Evolutionary conservation across 2,797 vertebrate genomes (phyloP).

Genomic region (Triplophysa yarkandensis): DNA sequence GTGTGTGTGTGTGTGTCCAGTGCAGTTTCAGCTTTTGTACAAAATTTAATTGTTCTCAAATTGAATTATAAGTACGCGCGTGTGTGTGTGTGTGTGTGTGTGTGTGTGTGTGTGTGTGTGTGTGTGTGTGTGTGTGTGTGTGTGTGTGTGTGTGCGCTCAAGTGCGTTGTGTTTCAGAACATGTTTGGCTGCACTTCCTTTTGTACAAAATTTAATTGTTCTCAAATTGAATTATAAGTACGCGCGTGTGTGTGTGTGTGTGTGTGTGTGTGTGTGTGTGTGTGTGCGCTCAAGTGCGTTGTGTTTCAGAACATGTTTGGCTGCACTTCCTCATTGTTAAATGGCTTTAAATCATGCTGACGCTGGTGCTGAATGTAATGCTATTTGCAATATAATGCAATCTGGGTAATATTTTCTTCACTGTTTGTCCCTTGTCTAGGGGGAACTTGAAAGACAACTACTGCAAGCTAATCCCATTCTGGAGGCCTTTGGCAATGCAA

Average conservation of each 20-base stretch:
- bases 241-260: constrained; percentile 1
- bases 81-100: constrained; percentile 23
- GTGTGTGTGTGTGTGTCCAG: constrained; percentile 1
- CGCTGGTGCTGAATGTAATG: constrained; percentile 25
- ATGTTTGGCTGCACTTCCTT: constrained; percentile 7
- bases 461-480: constrained; percentile 90
- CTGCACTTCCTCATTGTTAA: not conserved
- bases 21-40: not conserved
- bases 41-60: not conserved
- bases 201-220: not conserved
- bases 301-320: constrained; percentile 16
- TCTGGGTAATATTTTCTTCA: not conserved
- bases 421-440: constrained; percentile 67
- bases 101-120: constrained; percentile 14
- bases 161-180: constrained; percentile 15
- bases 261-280: constrained; percentile 7
- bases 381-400: not conserved
- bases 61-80: too few relatives aligned
- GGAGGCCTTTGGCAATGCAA: constrained; percentile 89
- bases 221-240: not conserved
- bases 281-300: too few relatives aligned
- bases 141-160: constrained; percentile 8
- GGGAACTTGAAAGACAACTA: constrained; percentile 87
- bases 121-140: constrained; percentile 18
- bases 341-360: constrained; percentile 28